Conservation (phyloP, 1,140 invertebrate species). For the Ridgeia piscesae region DNA sequence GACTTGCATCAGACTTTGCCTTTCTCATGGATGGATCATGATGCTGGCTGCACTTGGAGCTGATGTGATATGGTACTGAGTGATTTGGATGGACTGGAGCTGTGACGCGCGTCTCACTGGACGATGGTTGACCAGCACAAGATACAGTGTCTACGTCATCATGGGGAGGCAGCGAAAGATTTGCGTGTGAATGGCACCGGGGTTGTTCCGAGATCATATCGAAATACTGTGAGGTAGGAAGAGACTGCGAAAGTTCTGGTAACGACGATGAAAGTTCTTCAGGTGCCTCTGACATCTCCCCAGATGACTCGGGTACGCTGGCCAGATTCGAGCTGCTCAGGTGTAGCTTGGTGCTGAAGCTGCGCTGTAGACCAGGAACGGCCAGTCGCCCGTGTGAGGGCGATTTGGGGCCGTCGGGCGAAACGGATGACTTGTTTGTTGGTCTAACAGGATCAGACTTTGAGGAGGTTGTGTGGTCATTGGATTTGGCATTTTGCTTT, state of each 20-base stretch:
- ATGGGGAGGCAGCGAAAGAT: not conserved
- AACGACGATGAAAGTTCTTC: conserved; percentile 2
- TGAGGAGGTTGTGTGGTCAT: not conserved
- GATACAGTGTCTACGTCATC: not conserved
- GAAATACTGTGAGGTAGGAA: not conserved
- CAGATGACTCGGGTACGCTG: conserved; percentile 18
- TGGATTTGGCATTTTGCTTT: not conserved
- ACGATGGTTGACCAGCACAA: not conserved
- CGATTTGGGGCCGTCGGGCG: not conserved
- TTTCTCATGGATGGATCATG: not conserved
- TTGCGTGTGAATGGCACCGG: not conserved
- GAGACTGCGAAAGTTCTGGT: conserved; percentile 14
- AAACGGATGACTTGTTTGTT: not conserved
- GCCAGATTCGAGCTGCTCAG: conserved; percentile 15
- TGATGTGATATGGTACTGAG: not conserved
- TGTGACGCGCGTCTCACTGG: not conserved
- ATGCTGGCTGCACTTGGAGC: not conserved
- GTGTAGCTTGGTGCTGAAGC: conserved; percentile 11
- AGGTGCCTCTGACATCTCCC: not conserved
- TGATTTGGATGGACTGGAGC: not conserved
- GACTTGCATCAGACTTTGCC: not conserved
- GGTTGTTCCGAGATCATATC: not conserved
- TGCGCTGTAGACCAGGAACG: not conserved
- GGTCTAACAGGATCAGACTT: not conserved
- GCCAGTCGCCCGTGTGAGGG: not conserved